A percentile compares a stretch with the other conserved stretches of the same genome.
Evolutionary conservation across 2,113 vertebrate genomes (phyloP).

Genomic region (Nettapus auritus): DNA sequence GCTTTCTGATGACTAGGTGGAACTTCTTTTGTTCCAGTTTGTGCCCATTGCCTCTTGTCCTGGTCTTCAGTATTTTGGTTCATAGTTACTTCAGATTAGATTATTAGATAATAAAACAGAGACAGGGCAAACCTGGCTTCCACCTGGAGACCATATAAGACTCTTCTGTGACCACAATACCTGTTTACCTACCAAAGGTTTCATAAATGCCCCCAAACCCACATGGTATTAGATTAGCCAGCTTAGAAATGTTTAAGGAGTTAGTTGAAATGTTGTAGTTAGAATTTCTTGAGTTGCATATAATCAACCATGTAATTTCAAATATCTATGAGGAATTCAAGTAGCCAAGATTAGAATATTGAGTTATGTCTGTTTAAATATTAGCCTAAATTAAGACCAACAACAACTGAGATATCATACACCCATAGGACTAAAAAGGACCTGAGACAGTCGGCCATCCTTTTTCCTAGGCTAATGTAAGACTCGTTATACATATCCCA

Average conservation of each 20-base stretch:
- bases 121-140: not conserved
- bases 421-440: not conserved
- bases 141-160: not conserved
- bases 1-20: no score
- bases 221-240: not conserved
- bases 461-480: not conserved
- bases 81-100: not conserved
- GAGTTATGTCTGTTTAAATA: not conserved
- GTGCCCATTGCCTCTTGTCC: no score
- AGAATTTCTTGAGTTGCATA: not conserved
- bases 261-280: not conserved
- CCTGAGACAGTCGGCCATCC: not conserved
- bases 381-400: not conserved
- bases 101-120: not conserved
- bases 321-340: slow-evolving; percentile 2
- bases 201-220: not conserved
- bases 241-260: not conserved
- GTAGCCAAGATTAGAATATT: not conserved
- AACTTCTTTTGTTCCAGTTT: no score
- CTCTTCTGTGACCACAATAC: not conserved
- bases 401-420: not conserved
- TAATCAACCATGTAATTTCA: slow-evolving; percentile 34
- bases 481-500: not conserved
- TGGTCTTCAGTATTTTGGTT: not conserved
- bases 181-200: not conserved